phyloP scores from a whole-genome alignment of 2,797 vertebrate species.

The Podarcis lilfordi region DNA sequence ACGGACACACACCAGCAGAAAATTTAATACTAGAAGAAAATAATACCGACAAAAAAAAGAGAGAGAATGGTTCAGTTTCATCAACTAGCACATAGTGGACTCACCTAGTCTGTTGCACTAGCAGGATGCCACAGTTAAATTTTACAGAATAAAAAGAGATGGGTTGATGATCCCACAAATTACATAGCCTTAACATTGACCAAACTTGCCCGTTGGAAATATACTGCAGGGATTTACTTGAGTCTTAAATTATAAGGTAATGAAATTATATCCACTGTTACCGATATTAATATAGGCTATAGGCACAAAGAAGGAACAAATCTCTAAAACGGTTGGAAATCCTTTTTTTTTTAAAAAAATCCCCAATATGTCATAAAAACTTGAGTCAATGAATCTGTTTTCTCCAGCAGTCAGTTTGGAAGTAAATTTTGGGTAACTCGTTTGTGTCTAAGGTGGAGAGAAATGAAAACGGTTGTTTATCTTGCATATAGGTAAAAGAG shows the following conservation, averaged over 20 bases:
- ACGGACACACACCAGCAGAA: background rate
- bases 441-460: background rate
- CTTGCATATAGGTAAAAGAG: constrained; percentile 82
- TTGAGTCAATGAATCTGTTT: background rate
- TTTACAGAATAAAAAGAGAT: too few relatives aligned
- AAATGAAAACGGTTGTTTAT: background rate
- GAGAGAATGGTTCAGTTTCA: too few relatives aligned
- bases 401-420: background rate
- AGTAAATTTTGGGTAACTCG: background rate
- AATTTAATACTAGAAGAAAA: background rate
- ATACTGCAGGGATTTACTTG: background rate
- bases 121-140: too few relatives aligned
- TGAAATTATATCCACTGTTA: background rate
- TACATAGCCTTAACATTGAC: background rate
- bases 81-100: too few relatives aligned
- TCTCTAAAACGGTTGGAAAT: background rate
- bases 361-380: background rate
- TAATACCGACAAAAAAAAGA: too few relatives aligned
- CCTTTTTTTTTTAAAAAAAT: too few relatives aligned
- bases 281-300: background rate
- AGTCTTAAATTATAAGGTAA: background rate
- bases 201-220: background rate
- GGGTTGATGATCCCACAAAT: background rate
- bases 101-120: too few relatives aligned
- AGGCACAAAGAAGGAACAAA: background rate